phyloP scores from a whole-genome alignment of 2,113 vertebrate species.

The Haliaeetus leucogaster region DNA sequence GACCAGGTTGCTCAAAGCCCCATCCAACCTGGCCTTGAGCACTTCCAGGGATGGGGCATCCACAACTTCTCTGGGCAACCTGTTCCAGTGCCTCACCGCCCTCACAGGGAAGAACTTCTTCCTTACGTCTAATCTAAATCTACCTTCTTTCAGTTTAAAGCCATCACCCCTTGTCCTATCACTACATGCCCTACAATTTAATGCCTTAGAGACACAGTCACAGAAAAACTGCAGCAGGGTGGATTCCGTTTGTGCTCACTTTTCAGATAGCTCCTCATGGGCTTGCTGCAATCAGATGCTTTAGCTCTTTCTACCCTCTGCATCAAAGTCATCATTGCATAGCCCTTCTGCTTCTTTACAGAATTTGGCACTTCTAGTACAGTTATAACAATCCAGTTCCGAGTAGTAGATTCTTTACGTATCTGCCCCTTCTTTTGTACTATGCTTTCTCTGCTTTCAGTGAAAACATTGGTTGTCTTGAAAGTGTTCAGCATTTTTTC shows the following conservation, averaged over 20 bases:
- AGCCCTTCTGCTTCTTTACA: neutral
- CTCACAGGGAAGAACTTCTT: too few species aligned
- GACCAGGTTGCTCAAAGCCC: too few species aligned
- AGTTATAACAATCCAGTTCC: neutral
- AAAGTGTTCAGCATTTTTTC: neutral
- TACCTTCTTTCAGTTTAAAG: too few species aligned
- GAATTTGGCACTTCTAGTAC: neutral
- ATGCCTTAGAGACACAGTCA: neutral
- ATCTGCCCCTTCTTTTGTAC: neutral
- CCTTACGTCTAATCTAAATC: too few species aligned
- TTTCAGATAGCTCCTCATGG: neutral
- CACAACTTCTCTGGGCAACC: too few species aligned
- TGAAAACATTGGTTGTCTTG: neutral
- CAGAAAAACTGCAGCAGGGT: neutral
- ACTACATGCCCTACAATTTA: neutral
- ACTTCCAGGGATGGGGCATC: too few species aligned
- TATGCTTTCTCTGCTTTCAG: neutral
- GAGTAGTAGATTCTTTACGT: neutral
- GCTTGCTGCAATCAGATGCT: neutral
- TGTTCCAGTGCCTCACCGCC: too few species aligned
- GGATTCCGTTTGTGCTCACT: neutral
- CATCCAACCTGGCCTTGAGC: too few species aligned
- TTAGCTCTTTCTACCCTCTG: neutral
- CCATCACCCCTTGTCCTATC: too few species aligned
- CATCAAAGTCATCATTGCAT: neutral